Conservation (phyloP, 1,140 invertebrate species). For the Andricus grossulariae region DNA sequence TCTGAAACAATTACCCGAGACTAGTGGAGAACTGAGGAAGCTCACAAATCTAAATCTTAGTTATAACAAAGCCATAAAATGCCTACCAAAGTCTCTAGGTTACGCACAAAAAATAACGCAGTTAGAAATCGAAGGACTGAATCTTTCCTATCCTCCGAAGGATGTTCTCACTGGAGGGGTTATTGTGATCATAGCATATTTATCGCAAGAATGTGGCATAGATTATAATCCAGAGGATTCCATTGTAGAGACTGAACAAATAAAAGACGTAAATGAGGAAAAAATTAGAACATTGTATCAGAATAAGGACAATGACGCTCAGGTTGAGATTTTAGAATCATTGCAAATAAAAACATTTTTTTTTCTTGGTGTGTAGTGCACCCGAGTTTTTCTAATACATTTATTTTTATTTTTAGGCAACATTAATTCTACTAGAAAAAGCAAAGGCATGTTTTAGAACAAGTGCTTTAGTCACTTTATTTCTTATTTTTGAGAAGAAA, state of each 20-base stretch:
- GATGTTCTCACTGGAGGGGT: conserved; percentile 79
- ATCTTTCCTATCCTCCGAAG: conserved; percentile 80
- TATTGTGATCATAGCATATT: conserved; percentile 81
- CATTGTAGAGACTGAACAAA: conserved; percentile 50
- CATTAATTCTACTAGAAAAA: conserved; percentile 78
- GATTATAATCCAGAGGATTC: conserved; percentile 63
- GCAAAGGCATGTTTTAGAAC: conserved; percentile 78
- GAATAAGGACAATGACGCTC: conserved; percentile 66
- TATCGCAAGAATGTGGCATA: conserved; percentile 73
- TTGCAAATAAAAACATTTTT: conserved; percentile 30
- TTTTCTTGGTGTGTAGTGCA: too few species aligned
- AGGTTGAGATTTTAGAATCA: conserved; percentile 59
- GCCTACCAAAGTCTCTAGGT: conserved; percentile 80
- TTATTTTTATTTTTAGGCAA: conserved; percentile 76
- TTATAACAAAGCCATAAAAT: conserved; percentile 77
- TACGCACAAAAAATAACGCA: conserved; percentile 76
- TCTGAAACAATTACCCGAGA: conserved; percentile 80
- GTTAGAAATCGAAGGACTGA: conserved; percentile 79
- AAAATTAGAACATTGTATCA: conserved; percentile 49
- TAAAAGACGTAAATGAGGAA: conserved; percentile 46
- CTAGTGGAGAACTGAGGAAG: conserved; percentile 79
- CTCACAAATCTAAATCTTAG: conserved; percentile 78
- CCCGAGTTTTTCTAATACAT: conserved; percentile 25
- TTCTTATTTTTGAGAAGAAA: conserved; percentile 45
- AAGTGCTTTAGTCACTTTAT: conserved; percentile 62